Evolutionary conservation across 2,888 invertebrate species (phyloP).

Genomic region (Drosophila formosana): DNA sequence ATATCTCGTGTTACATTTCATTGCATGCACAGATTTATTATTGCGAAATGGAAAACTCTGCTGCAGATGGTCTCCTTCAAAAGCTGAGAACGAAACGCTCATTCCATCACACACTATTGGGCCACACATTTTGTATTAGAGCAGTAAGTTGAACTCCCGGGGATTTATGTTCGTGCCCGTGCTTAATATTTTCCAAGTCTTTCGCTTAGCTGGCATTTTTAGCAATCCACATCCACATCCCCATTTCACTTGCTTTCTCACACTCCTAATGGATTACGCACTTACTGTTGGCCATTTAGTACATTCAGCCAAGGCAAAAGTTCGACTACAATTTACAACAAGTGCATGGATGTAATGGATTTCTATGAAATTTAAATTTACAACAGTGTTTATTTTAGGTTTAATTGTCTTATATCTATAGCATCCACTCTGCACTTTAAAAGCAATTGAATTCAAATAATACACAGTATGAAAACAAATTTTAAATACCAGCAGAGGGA

Average conservation of each 20-base stretch:
- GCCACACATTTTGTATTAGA: constrained; percentile 24
- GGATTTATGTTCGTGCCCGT: constrained; percentile 52
- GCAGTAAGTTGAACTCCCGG: constrained; percentile 19
- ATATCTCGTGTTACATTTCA: constrained; percentile 82
- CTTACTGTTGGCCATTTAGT: constrained; percentile 22
- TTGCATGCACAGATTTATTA: constrained; percentile 79
- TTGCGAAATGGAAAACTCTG: constrained; percentile 49
- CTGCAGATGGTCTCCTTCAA: constrained; percentile 35
- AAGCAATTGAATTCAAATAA: too few relatives aligned
- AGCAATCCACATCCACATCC: neutral
- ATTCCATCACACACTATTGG: constrained; percentile 22
- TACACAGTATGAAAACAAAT: too few relatives aligned
- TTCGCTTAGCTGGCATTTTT: constrained; percentile 33
- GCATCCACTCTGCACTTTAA: neutral
- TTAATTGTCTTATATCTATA: neutral
- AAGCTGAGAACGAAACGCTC: constrained; percentile 28
- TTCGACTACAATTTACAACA: constrained; percentile 3
- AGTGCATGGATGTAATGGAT: neutral
- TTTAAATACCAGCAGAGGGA: too few relatives aligned
- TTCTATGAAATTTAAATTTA: neutral
- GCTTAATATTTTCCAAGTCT: constrained; percentile 47
- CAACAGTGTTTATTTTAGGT: neutral
- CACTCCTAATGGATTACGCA: constrained; percentile 32
- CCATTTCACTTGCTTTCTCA: neutral
- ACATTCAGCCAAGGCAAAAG: constrained; percentile 11